Evolutionary conservation across 1,140 invertebrate species (phyloP).

Genomic region (Anastatus disparis): DNA sequence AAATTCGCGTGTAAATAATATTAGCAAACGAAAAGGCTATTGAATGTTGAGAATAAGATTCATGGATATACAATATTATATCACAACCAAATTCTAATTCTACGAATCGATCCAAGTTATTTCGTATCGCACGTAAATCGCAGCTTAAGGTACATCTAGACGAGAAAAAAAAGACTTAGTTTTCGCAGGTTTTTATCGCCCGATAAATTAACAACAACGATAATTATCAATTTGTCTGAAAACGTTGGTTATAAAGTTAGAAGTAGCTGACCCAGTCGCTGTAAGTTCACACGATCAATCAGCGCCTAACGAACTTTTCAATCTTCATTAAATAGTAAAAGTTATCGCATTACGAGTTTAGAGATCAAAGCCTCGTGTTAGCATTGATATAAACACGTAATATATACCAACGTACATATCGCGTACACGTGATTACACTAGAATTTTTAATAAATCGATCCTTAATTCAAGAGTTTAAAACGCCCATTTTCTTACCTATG

Average conservation of each 20-base stretch:
- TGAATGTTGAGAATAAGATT: too few species aligned
- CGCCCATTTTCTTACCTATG: conserved; percentile 14
- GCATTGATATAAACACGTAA: too few species aligned
- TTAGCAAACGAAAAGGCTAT: too few species aligned
- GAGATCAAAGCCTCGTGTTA: background rate
- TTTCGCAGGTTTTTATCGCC: background rate
- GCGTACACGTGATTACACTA: background rate
- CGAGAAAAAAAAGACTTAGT: too few species aligned
- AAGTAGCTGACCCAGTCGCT: background rate
- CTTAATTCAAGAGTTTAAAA: background rate
- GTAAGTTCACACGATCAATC: conserved; percentile 22
- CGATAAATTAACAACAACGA: background rate
- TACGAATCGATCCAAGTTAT: too few species aligned
- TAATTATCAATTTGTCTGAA: conserved; percentile 6
- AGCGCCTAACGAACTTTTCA: conserved; percentile 17
- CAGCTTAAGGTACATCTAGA: too few species aligned
- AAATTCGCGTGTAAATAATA: too few species aligned
- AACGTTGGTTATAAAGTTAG: too few species aligned
- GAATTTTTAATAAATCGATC: background rate
- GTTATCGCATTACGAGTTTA: background rate
- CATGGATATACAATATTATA: too few species aligned
- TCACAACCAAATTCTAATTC: too few species aligned
- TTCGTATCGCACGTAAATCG: too few species aligned
- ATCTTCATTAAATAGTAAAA: conserved; percentile 28
- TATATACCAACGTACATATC: background rate